Percentiles rank a stretch among this genome's conserved stretches.
Evolutionary conservation across 64 coral and sea anemone genomes (phyloP).

Genomic region (Catalaphyllia jardinei): DNA sequence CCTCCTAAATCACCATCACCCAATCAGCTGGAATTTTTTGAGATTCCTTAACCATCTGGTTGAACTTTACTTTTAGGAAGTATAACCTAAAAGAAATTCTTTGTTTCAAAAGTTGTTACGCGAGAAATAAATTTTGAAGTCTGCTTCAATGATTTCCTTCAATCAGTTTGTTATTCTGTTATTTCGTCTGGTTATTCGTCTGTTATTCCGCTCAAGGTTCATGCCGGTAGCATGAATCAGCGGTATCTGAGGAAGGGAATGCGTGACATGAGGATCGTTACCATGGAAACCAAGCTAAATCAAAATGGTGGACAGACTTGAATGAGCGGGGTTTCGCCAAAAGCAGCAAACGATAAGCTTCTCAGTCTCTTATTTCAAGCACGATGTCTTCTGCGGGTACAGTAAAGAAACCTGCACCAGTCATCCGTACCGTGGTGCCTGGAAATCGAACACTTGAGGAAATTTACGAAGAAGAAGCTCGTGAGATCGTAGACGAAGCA

Average conservation of each 20-base stretch:
- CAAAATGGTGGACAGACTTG: constrained; percentile 28
- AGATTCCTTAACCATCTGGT: no score
- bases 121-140: no score
- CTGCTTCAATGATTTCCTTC: no score
- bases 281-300: constrained; percentile 16
- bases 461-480: constrained; percentile 88
- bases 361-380: neutral
- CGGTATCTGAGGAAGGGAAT: neutral
- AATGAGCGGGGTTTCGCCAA: no score
- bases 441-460: constrained; percentile 82
- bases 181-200: no score
- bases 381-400: neutral
- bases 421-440: constrained; percentile 60
- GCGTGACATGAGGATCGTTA: neutral
- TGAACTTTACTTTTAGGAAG: no score
- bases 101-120: no score
- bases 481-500: constrained; percentile 93
- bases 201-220: no score
- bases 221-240: neutral
- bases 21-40: no score
- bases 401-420: neutral
- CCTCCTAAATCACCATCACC: no score
- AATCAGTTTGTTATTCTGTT: no score
- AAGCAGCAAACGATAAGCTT: neutral
- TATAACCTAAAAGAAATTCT: no score